Percentiles rank a stretch among this genome's conserved stretches.
phyloP scores from a whole-genome alignment of 2,797 vertebrate species.

The Huso huso region DNA sequence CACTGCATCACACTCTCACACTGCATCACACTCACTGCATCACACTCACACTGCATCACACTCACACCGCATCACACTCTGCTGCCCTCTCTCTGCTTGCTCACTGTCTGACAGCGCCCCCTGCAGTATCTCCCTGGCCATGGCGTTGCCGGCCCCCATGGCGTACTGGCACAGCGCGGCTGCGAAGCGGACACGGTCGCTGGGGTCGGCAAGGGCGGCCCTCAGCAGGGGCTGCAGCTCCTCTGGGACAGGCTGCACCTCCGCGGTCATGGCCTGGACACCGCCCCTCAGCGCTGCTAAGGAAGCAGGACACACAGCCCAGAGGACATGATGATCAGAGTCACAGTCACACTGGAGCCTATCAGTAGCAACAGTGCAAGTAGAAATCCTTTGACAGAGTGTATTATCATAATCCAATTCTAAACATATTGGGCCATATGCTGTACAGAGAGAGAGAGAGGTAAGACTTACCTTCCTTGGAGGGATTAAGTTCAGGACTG shows the following conservation, averaged over 20 bases:
- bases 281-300: not conserved
- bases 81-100: conserved; percentile 2
- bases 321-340: not conserved
- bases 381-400: not conserved
- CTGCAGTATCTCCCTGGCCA: conserved; percentile 44
- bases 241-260: conserved; percentile 35
- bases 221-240: conserved; percentile 40
- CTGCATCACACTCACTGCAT: no score
- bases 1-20: no score
- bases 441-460: conserved; percentile 7
- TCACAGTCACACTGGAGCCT: not conserved
- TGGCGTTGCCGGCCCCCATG: conserved; percentile 33
- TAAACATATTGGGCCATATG: conserved; percentile 17
- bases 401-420: not conserved
- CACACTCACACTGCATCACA: no score
- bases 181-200: conserved; percentile 49
- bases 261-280: not conserved
- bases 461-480: conserved; percentile 17
- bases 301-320: not conserved
- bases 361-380: not conserved
- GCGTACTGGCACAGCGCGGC: conserved; percentile 55
- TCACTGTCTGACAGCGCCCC: conserved; percentile 45
- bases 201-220: conserved; percentile 42
- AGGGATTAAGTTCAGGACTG: conserved; percentile 11
- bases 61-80: no score